Conservation (phyloP, 2,888 invertebrate genomes). For the Erynnis tages region DNA sequence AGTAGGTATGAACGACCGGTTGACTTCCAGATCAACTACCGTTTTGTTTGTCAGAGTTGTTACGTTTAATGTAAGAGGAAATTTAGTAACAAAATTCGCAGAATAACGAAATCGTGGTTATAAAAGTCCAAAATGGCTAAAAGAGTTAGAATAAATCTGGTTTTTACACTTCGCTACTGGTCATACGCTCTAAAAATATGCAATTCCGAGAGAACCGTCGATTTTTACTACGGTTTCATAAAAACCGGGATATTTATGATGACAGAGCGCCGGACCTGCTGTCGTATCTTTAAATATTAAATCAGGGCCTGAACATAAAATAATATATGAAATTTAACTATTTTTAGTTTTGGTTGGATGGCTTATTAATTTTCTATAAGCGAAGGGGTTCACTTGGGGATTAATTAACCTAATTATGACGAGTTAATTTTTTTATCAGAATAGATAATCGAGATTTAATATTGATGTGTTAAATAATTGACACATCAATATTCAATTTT, state of each 20-base stretch:
- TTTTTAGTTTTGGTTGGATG: background rate
- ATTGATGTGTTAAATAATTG: no score
- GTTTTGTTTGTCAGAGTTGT: constrained; percentile 51
- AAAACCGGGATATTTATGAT: constrained; percentile 17
- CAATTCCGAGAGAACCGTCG: constrained; percentile 1
- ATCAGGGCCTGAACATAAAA: constrained; percentile 30
- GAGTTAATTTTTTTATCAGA: no score
- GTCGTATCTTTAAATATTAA: constrained; percentile 8
- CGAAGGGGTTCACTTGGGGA: no score
- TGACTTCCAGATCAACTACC: constrained; percentile 38
- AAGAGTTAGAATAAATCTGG: background rate
- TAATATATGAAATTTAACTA: background rate
- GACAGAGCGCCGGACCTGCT: constrained; percentile 12
- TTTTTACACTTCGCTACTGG: background rate
- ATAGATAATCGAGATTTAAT: no score
- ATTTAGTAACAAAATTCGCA: no score
- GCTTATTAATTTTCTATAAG: no score
- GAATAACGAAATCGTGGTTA: no score
- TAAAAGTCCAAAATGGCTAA: no score
- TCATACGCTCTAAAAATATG: constrained; percentile 3
- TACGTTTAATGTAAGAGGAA: no score
- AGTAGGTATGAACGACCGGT: background rate
- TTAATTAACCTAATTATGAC: no score
- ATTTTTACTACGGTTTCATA: constrained; percentile 10
- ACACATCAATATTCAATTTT: no score